These are phyloP conservation scores for Nycticebus coucang DNA, from an alignment of 2,113 vertebrate genomes.

Conservation along the genomic window DNA sequence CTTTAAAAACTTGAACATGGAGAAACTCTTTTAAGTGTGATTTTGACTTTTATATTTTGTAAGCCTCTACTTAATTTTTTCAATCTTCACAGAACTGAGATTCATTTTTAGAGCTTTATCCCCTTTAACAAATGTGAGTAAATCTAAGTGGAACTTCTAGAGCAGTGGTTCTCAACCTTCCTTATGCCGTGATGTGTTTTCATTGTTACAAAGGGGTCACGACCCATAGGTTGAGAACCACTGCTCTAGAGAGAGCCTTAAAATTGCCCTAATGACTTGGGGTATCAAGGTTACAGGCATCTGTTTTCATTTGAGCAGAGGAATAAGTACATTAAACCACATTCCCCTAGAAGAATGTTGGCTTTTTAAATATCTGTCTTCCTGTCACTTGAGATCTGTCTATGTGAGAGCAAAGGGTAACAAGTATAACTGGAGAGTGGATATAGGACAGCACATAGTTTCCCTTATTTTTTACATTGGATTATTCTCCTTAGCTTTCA, in stretches of 20 bases:
- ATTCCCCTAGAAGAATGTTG: not conserved
- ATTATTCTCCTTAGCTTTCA: not conserved
- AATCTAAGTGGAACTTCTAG: slow-evolving; percentile 50
- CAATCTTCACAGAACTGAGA: not conserved
- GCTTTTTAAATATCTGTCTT: slow-evolving; percentile 31
- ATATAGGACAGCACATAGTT: not conserved
- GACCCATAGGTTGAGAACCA: too few relatives aligned
- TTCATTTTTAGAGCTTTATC: slow-evolving; percentile 58
- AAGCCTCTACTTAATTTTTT: slow-evolving; percentile 68
- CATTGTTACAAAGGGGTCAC: too few relatives aligned
- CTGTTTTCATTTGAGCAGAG: not conserved
- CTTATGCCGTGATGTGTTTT: too few relatives aligned
- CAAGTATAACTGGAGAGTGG: not conserved
- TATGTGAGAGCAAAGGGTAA: not conserved
- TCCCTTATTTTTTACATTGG: not conserved
- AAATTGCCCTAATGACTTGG: slow-evolving; percentile 33
- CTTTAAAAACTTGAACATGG: slow-evolving; percentile 56
- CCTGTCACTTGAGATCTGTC: not conserved
- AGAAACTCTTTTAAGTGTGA: slow-evolving; percentile 58
- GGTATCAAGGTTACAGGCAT: not conserved
- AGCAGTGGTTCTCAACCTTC: not conserved
- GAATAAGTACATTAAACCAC: not conserved
- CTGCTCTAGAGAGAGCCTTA: slow-evolving; percentile 42
- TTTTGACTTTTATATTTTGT: slow-evolving; percentile 61
- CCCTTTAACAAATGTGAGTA: slow-evolving; percentile 37